Evolutionary conservation across 2,888 invertebrate species (phyloP), one percentile per base, ranked within the genome.

Genomic region (Dastarcus helophoroides): DNA sequence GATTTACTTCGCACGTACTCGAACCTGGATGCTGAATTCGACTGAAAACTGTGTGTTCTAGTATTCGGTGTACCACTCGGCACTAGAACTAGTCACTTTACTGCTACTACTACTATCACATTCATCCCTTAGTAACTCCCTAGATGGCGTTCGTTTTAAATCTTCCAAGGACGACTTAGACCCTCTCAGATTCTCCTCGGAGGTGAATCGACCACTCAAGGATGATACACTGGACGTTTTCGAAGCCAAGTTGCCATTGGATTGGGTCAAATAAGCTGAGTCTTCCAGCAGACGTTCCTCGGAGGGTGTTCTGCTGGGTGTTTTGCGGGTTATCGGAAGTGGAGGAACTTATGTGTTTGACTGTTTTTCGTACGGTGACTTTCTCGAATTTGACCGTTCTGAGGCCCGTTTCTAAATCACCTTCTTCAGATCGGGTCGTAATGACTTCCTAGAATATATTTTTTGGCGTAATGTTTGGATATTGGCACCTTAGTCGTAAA

Each of bases 1-100:
- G 79, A 80, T 56, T 78, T 79, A 63, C 79, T 83, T 55, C 83
- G 71, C 41, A 76, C 69, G 50, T 73, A 79, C 45, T 81, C 79
- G 64, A 76, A 72, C 54, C 73, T 73, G 25, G 74, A 69, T 37
- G n/a, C n/a, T n/a, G 75, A 68, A 39, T 74, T 74, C 54, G 67
- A 68, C 44, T 79, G 79, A 54, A 83, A 68, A 50, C 67, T 68
- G 44, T 66, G 67, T 43, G 60, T 64, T 36, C 63, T 59, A n/a
- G 44, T 69, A 73, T 44, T 72, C 72, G 43, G 63, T 61, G 47
- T 72, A 72, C 73, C 73, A 72, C 45, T 72, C 71, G 19, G 59
- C 51, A 35, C 56, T 57, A 19, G 55, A 56, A 40, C 51, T 56
- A 23, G 52, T 49, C 48, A 33, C 65, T 54, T 50, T 57, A 40